Conservation (phyloP, 2,797 vertebrate species). For the Hydrolagus colliei region DNA sequence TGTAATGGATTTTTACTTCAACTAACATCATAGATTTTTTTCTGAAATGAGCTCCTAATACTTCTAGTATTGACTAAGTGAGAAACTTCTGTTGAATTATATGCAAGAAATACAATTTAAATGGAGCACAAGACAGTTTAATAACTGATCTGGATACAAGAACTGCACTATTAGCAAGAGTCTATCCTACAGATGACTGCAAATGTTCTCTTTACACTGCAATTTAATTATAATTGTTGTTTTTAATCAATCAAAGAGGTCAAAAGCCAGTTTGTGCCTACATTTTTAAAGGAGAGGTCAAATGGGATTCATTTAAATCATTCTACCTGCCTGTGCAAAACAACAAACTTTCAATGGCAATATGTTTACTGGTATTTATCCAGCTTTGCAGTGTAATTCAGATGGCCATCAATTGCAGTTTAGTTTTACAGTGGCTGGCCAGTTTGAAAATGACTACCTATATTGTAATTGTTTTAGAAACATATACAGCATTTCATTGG, state of each 20-base stretch:
- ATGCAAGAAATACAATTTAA: neutral
- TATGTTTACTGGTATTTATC: slow-evolving; percentile 97
- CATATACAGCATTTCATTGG: neutral
- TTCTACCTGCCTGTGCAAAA: slow-evolving; percentile 91
- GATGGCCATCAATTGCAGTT: slow-evolving; percentile 77
- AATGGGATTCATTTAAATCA: slow-evolving; percentile 99
- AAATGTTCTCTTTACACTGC: slow-evolving; percentile 99
- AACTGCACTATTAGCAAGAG: slow-evolving; percentile 38
- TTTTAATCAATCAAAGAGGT: slow-evolving; percentile 99
- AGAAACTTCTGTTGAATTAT: too few species aligned
- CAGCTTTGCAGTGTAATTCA: slow-evolving; percentile 94
- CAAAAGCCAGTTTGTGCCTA: slow-evolving; percentile 96
- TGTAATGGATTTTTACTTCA: too few species aligned
- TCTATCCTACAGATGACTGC: slow-evolving; percentile 98
- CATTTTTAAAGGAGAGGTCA: slow-evolving; percentile 99
- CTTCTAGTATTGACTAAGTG: too few species aligned
- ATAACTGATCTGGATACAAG: neutral
- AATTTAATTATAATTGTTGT: slow-evolving; percentile 99
- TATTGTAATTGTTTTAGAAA: neutral
- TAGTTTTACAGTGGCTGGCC: neutral
- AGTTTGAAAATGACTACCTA: neutral
- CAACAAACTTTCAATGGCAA: slow-evolving; percentile 91
- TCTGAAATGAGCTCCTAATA: too few species aligned
- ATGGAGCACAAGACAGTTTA: neutral
- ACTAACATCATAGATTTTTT: too few species aligned